These are phyloP conservation scores for Ophonus ardosiacus DNA, from an alignment of 2,888 invertebrate species.

Conservation along the genomic window DNA sequence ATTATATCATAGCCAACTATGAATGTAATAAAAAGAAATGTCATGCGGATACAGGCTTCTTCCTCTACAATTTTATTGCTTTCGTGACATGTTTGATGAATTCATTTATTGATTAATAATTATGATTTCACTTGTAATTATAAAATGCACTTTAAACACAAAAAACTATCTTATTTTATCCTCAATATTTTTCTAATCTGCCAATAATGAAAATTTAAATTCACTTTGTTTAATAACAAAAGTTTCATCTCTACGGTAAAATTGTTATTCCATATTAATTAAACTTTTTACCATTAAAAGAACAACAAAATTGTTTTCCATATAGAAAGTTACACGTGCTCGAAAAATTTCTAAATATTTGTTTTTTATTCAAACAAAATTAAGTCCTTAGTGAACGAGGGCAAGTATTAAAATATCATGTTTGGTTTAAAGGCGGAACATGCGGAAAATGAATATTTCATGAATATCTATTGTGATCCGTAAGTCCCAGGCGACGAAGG, in stretches of 20 bases:
- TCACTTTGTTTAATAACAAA: not conserved
- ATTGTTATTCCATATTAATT: not conserved
- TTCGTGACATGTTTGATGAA: too few species aligned
- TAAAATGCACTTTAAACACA: too few species aligned
- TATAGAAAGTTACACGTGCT: not conserved
- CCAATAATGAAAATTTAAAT: not conserved
- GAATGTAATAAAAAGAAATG: too few species aligned
- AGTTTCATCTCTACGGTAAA: not conserved
- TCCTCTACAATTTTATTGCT: too few species aligned
- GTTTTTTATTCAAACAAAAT: not conserved
- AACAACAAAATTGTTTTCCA: not conserved
- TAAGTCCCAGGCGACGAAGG: not conserved
- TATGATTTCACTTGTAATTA: too few species aligned
- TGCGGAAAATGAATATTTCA: slow-evolving; percentile 22
- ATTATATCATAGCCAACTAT: too few species aligned
- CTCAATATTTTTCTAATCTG: not conserved
- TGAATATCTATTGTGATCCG: slow-evolving; percentile 8
- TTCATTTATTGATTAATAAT: too few species aligned
- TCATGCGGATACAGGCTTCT: too few species aligned
- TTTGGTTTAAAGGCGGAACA: slow-evolving; percentile 1
- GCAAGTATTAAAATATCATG: slow-evolving; percentile 26
- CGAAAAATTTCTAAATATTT: not conserved
- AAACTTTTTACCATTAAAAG: not conserved
- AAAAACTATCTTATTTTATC: too few species aligned
- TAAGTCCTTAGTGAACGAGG: not conserved